Base-by-base conservation (phyloP, 2,113 vertebrate species). In the Hypanus sabinus region DNA sequence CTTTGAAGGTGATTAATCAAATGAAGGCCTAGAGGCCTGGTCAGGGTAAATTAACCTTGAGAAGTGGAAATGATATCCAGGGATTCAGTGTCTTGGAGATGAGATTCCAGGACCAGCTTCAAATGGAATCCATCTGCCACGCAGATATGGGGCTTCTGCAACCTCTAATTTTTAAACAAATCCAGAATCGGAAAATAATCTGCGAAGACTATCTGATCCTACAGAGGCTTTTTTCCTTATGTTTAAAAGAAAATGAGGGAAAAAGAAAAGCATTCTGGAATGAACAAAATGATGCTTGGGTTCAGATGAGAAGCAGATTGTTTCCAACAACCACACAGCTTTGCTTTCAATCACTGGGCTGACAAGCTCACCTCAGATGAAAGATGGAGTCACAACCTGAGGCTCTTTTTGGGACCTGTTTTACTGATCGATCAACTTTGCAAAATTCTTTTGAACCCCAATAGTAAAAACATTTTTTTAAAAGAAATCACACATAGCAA, bases 1-100 rank as follows among this genome's bases (percentile, higher is more conserved):
- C 68, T 27, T 93, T 93, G 33, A 27, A 93, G 70, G 91, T 93
- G 70, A 93, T 93, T 93, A 93, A 92, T 92, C 90, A 92, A 92
- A 71, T 92, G 90, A 92, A 93, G 91, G 91, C 91, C 91, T 75
- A 46, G 91, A 93, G 91, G 68, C 20, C 65, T 93, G 91, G 68
- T 93, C 60, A 14, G 91, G 71, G 70, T 93, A 93, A 93, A 93
- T 73, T 93, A 93, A 73, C 91, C 91, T 46, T 73, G 91, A 14
- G 12, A 93, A 93, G 38, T 68, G 24, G 68, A 71, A 93, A 93
- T 93, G 33, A 27, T 93, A 93, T 73, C 90, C 90, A 93, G 90
- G 90, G 90, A 93, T 73, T 46, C n/a, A 71, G 71, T 93, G 24
- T 65, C 36, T 68, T 71, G 36, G 90, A 73, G 90, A 73, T 93